Conservation (phyloP, 35 echinoderm and acorn worm genomes). For the Eucidaris tribuloides region DNA sequence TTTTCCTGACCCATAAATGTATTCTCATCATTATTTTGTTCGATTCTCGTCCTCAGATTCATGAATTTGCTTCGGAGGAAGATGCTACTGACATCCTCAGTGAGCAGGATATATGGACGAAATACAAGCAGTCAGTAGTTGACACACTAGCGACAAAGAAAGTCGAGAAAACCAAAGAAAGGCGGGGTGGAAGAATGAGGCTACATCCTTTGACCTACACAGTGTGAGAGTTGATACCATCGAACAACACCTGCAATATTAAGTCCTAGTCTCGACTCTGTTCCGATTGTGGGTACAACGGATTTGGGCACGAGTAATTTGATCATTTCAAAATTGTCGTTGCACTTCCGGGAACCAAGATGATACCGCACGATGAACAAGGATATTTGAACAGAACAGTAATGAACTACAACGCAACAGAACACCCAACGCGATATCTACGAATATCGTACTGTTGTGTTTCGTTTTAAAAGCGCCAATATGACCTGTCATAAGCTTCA, state of each 20-base stretch:
- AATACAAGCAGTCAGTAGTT: constrained; percentile 50
- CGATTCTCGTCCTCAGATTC: constrained; percentile 18
- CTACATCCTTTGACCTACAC: neutral
- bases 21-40: neutral
- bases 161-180: neutral
- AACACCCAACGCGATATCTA: too few relatives aligned
- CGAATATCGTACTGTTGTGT: too few relatives aligned
- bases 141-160: constrained; percentile 31
- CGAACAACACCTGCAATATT: too few relatives aligned
- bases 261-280: too few relatives aligned
- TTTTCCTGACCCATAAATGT: neutral
- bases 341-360: too few relatives aligned
- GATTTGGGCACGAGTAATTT: too few relatives aligned
- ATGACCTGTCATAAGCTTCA: too few relatives aligned
- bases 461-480: too few relatives aligned
- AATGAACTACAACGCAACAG: too few relatives aligned
- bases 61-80: constrained; percentile 53
- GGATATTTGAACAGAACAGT: neutral
- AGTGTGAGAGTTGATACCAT: neutral
- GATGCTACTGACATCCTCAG: constrained; percentile 44
- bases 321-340: too few relatives aligned
- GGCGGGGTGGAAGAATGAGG: neutral
- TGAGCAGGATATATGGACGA: constrained; percentile 48
- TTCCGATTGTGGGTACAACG: too few relatives aligned
- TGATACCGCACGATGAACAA: neutral